Evolutionary conservation across 2,797 vertebrate species (phyloP).

Genomic region (Coendou prehensilis): DNA sequence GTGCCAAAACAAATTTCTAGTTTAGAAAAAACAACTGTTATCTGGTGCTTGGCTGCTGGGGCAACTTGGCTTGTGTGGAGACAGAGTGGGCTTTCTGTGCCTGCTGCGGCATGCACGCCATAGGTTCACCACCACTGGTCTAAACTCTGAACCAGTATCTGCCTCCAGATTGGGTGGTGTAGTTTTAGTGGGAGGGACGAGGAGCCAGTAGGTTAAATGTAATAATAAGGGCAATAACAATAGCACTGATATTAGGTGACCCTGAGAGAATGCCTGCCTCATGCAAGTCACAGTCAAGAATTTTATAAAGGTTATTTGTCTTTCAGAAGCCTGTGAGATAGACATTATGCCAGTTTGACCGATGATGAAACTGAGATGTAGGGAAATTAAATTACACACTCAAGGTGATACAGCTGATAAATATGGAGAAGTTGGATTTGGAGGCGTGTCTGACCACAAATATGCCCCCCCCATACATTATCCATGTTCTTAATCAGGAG

Average conservation of each 20-base stretch:
- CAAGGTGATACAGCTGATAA: neutral
- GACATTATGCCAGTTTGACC: neutral
- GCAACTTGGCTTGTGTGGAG: neutral
- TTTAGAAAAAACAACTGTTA: neutral
- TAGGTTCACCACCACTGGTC: neutral
- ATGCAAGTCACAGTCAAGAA: neutral
- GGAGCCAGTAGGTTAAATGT: conserved; percentile 27
- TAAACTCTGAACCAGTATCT: conserved; percentile 9
- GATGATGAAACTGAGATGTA: neutral
- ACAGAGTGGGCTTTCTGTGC: neutral
- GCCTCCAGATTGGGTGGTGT: neutral
- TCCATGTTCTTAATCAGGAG: neutral
- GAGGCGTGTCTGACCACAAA: conserved; percentile 21
- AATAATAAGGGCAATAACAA: conserved; percentile 9
- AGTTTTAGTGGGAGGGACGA: neutral
- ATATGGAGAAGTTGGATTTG: neutral
- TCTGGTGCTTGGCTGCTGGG: neutral
- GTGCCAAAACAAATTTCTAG: neutral
- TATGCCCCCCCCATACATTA: neutral
- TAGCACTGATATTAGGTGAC: neutral
- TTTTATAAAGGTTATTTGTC: conserved; percentile 49
- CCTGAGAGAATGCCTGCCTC: conserved; percentile 21
- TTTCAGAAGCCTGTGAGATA: conserved; percentile 41
- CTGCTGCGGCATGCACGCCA: neutral
- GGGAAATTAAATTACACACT: neutral